Base-by-base conservation (phyloP, 2,113 vertebrate species). In the Podocnemis expansa region DNA sequence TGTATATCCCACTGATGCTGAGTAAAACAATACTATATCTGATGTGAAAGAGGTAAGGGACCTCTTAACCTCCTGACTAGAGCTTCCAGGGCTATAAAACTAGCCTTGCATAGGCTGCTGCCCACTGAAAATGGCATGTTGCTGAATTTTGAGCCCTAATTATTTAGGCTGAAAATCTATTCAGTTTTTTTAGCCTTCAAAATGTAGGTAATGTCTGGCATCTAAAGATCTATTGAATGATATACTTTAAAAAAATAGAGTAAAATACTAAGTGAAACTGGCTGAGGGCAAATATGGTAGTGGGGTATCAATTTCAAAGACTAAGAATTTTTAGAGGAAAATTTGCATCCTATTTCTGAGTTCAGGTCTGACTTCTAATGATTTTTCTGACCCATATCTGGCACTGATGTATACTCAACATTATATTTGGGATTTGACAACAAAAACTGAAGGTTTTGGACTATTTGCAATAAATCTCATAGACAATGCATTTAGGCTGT, bases 391-490 rank as follows among this genome's bases (percentile, higher is more conserved):
- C 45, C 1, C 52, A 14, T 8, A 13, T 22, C 29, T 89, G 16
- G 47, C 43, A 89, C 43, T 85, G 21, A 19, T 87, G 10, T 55
- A 19, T 82, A 34, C 10, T 24, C 63, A 67, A 52, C 78, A 9
- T 78, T 91, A 43, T n/a, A 70, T 45, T 51, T 90, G 29, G 9
- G 1, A 52, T 78, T 60, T 76, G 5, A 43, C 19, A 47, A 41
- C 88, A 87, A 52, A 90, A 94, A 80, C n/a, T 27, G 34, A 83
- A 60, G 73, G 16, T 85, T 96, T 92, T 78, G 55, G 80, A 41
- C 47, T 67, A 12, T 58, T 78, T 67, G 19, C 51, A 67, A 41
- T 89, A 80, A 91, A 70, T 11, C n/a, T 94, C 43, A 27, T 43
- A 87, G 67, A 54, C 85, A 87, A 29, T 54, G 10, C 38, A 51